These are phyloP conservation scores for Sylvia borin DNA, from an alignment of 2,797 vertebrate genomes.

Conservation along the genomic window DNA sequence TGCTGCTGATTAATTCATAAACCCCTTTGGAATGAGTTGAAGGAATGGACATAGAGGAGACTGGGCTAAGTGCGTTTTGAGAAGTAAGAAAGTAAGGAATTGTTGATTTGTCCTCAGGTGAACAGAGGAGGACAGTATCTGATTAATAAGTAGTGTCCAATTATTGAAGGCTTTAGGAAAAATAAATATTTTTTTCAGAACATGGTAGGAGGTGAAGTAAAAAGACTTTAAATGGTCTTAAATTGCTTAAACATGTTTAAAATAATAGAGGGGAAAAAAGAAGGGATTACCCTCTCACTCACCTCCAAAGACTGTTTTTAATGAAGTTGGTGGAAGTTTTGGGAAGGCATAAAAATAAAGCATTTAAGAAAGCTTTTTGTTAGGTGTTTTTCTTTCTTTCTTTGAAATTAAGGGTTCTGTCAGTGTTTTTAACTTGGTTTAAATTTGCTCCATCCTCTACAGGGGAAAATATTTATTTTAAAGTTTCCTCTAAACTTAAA, in stretches of 20 bases:
- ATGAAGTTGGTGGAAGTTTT: not conserved
- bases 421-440: conserved; percentile 19
- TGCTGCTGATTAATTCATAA: not conserved
- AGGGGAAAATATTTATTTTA: conserved; percentile 57
- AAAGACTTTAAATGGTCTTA: not conserved
- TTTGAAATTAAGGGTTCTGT: not conserved
- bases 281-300: not conserved
- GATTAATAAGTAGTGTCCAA: not conserved
- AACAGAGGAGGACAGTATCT: not conserved
- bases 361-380: not conserved
- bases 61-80: not conserved
- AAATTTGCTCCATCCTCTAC: conserved; percentile 8
- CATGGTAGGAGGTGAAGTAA: not conserved
- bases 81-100: not conserved
- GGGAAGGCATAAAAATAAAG: not conserved
- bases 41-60: not conserved
- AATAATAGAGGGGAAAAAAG: not conserved
- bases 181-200: not conserved
- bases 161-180: not conserved
- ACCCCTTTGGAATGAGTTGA: not conserved
- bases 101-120: not conserved
- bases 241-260: not conserved
- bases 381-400: not conserved
- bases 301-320: not conserved
- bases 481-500: conserved; percentile 49